A percentile compares a stretch with the other conserved stretches of the same genome.
Evolutionary conservation across 1,140 invertebrate genomes (phyloP).

Genomic region (Pseudomyrmex sp.): DNA sequence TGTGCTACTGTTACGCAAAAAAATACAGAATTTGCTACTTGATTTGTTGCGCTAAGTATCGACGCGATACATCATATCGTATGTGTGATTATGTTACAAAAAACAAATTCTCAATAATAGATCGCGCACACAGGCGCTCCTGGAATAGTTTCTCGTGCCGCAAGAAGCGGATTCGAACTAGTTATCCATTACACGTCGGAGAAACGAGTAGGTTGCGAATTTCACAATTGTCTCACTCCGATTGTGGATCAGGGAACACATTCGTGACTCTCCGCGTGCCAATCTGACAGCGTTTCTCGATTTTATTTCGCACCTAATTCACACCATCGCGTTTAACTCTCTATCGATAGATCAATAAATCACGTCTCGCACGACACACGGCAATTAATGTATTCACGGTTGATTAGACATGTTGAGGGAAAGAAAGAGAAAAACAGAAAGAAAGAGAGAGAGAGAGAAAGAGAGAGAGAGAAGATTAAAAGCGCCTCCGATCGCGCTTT

Average conservation of each 20-base stretch:
- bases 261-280: slow-evolving; percentile 25
- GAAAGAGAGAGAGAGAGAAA: no score
- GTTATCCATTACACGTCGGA: not conserved
- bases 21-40: not conserved
- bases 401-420: slow-evolving; percentile 68
- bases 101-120: not conserved
- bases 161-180: slow-evolving; percentile 12
- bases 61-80: no score
- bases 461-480: slow-evolving; percentile 32
- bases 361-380: slow-evolving; percentile 67
- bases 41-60: not conserved
- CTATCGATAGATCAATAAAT: slow-evolving; percentile 65
- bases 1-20: not conserved
- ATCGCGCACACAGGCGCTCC: no score
- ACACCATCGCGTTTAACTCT: not conserved
- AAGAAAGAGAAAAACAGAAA: no score
- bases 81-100: no score
- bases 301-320: slow-evolving; percentile 64
- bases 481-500: slow-evolving; percentile 56
- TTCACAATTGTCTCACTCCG: slow-evolving; percentile 67
- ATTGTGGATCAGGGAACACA: slow-evolving; percentile 29
- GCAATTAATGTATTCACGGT: slow-evolving; percentile 71
- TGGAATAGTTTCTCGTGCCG: slow-evolving; percentile 2
- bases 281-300: slow-evolving; percentile 41
- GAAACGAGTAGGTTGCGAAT: slow-evolving; percentile 61